These are phyloP conservation scores for Vulpes ferrilata DNA, from an alignment of 2,113 vertebrate species.

Conservation along the genomic window DNA sequence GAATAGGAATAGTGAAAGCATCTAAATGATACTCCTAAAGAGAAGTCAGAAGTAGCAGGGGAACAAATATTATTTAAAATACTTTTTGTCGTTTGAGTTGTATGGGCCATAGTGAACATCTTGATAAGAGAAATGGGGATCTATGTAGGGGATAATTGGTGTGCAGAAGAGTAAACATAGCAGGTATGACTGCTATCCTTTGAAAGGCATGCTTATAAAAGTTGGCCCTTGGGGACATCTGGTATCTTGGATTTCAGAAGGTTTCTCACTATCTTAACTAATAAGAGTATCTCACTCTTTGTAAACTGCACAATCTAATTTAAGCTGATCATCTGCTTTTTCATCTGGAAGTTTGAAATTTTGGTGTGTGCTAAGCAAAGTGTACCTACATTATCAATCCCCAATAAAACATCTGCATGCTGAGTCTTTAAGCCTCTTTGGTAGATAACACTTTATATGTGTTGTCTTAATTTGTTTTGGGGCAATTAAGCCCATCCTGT, in stretches of 20 bases:
- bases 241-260: neutral
- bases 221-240: neutral
- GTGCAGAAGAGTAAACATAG: neutral
- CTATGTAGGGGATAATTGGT: neutral
- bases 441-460: neutral
- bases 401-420: neutral
- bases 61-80: neutral
- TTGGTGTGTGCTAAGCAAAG: neutral
- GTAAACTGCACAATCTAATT: neutral
- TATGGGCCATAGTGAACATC: neutral
- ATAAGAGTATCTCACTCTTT: neutral
- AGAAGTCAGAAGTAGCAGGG: neutral
- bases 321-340: neutral
- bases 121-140: neutral
- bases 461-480: neutral
- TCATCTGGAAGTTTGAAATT: neutral
- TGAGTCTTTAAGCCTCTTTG: neutral
- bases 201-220: neutral
- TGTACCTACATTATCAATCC: neutral
- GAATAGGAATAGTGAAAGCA: neutral
- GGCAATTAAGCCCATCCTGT: neutral
- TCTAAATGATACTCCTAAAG: neutral
- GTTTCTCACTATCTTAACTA: neutral
- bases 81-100: neutral
- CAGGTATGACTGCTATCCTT: neutral